Base-by-base conservation (phyloP, 2,113 vertebrate genomes). In the Lepidothrix coronata region DNA sequence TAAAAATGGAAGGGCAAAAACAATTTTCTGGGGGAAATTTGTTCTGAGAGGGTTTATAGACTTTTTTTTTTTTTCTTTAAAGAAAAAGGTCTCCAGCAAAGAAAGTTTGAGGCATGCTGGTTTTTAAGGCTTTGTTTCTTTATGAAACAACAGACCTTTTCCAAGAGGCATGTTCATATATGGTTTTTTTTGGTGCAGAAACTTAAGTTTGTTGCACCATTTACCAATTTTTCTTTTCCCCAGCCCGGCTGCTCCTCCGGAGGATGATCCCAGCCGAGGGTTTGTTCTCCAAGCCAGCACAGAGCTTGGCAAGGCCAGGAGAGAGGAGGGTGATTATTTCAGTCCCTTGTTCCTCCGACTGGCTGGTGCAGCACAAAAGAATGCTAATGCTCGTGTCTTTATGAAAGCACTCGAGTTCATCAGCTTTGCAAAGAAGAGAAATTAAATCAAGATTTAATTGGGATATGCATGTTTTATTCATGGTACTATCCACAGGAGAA, bases 381-480 rank as follows among this genome's bases (percentile, higher is more conserved):
- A 98, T 98, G 97, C 98, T 98, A 98, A 98, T 97, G 98, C 85
- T 97, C 97, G 66, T 77, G 95, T 98, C 98, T 98, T 98, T 98
- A 98, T 98, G 98, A 98, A 98, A 98, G 98, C 98, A 97, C 98
- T 98, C 76, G 96, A 98, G 98, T 98, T 99, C 98, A 98, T 99
- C 98, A 98, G 98, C 98, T 99, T 98, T 98, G 98, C 98, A 98
- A 98, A 98, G 98, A 98, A 97, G 97, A 98, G 97, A 98, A 98
- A 98, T 98, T 99, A 98, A 98, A 98, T 98, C 97, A 98, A 98
- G 97, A 98, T 98, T 98, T 99, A 99, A 99, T 98, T 99, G 98
- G 98, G 97, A 98, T 97, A 98, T 97, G 97, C 97, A 98, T 98
- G 98, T 99, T 98, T 98, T 98, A 98, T 98, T 98, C 98, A 98